Evolutionary conservation across 1,140 invertebrate genomes (phyloP), one percentile per base, ranked within the genome.

Genomic region (Mactra quadrangularis): DNA sequence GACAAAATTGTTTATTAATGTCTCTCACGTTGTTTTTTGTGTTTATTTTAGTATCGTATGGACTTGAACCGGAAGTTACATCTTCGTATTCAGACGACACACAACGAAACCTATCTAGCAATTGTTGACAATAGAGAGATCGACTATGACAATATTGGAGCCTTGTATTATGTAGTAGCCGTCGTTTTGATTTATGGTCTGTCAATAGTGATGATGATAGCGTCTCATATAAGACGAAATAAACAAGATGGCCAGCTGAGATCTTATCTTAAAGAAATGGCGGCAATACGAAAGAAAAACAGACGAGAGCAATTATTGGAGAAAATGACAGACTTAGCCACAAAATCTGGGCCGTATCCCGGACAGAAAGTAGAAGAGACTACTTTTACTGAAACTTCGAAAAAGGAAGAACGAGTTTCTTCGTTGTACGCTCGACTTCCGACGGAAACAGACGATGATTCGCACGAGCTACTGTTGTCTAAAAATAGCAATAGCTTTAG

Each of bases 151-250:
- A 89, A 92, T 78, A 86, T 90, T 22, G 92, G 92, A 11, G 91
- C 92, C 31, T 83, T 92, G 3, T 92, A 92, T 82, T 92, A 92
- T 79, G 92, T 92, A 33, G 87, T 92, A 0, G 92, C 90, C 29
- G 92, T 92, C 53, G 89, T 92, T 53, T 78, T 92, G 41, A 92
- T 92, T 35, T 92, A 92, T 82, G 92, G 91, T 15, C 85, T 91
- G 13, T 92, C 92, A 22, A 92, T 92, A 47, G 90, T 92, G 6
- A 91, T 92, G 90, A 91, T 92, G 92, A 92, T 92, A 29, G 90
- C 91, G 1, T 92, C 92, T 15, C 91, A 92, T 84, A 92, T 92
- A 38, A 85, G 90, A 27, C 90, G 90, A 77, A 92, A 92, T 76
- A 90, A 91, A 70, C 89, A 90, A 83, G 92, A 92, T 85, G 90